Evolutionary conservation across 2,113 vertebrate genomes (phyloP), one percentile per base, ranked within the genome.

Genomic region (Marcusenius ussheri): DNA sequence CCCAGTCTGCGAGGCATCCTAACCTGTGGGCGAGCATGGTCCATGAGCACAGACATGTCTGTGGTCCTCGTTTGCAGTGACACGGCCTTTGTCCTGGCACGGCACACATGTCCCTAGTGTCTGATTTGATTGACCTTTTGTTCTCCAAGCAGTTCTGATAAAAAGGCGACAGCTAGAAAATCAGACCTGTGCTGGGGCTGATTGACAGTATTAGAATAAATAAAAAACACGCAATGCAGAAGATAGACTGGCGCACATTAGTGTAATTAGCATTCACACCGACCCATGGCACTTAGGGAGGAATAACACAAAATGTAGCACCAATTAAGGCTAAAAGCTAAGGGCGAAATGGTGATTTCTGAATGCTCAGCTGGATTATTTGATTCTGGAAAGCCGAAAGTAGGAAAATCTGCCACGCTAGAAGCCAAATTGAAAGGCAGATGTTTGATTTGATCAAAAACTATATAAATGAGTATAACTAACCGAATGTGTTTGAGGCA

Each of bases 291-390:
- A 21, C 53, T 87, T 31, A 35, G 49, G 49, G 50, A 53, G 50
- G 85, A 87, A 49, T 53, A 53, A 27, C 35, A 39, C 27, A 87
- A 87, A 53, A 87, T 56, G 24, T 56, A 87, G 31, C 85, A 53
- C 17, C n/a, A 87, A 87, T 87, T 87, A 87, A 87, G n/a, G 46
- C 85, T 51, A 47, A 87, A 87, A 87, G 85, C 85, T 50, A 53
- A 87, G 50, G 50, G 50, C 39, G 50, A 4, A 51, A 53, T 87
- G 85, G 27, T 53, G 50, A 87, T 87, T 87, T 87, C 31, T 53
- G 85, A 50, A 35, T 56, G 85, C 4, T 21, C 50, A 31, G 1
- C 47, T 21, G 31, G 11, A 42, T 56, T 87, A 56, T 50, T 50
- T 53, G 15, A 42, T 35, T 87, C 15, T 53, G 74, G 31, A 42